A percentile compares a stretch with the other conserved stretches of the same genome.
Evolutionary conservation across 2,888 invertebrate species (phyloP).

Genomic region (Eristalis pertinax): DNA sequence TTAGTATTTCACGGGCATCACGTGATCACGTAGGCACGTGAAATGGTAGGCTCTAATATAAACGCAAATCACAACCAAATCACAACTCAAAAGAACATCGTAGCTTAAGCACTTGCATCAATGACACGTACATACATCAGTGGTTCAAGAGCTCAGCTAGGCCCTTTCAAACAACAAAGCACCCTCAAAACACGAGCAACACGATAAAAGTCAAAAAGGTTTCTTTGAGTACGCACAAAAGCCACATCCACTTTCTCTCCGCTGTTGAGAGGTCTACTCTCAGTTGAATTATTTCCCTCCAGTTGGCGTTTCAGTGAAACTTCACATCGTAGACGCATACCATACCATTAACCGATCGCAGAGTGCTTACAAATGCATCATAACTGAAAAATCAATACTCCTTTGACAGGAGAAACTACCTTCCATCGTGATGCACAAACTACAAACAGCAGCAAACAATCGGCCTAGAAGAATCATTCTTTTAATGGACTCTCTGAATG

Average conservation of each 20-base stretch:
- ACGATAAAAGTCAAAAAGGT: background rate
- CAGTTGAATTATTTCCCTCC: background rate
- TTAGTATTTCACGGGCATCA: too few species aligned
- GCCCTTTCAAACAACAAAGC: background rate
- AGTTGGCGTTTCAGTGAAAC: background rate
- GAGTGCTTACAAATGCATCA: conserved; percentile 19
- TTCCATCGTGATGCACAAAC: background rate
- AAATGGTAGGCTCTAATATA: too few species aligned
- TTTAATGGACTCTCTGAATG: conserved; percentile 55
- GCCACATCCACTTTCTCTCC: background rate
- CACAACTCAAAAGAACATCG: too few species aligned
- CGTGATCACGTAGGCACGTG: too few species aligned
- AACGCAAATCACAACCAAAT: too few species aligned
- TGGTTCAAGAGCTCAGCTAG: background rate
- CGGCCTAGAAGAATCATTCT: conserved; percentile 21
- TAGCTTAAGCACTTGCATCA: background rate
- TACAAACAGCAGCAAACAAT: conserved; percentile 15
- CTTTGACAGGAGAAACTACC: background rate
- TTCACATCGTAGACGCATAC: background rate
- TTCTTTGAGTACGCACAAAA: background rate
- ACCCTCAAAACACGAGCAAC: background rate
- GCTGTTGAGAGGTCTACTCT: background rate
- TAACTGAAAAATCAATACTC: conserved; percentile 36
- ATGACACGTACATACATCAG: too few species aligned
- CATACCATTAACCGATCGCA: background rate